Percentiles rank a stretch among this genome's conserved stretches.
Evolutionary conservation across 2,888 invertebrate genomes (phyloP).

Genomic region (Auanema sp.): DNA sequence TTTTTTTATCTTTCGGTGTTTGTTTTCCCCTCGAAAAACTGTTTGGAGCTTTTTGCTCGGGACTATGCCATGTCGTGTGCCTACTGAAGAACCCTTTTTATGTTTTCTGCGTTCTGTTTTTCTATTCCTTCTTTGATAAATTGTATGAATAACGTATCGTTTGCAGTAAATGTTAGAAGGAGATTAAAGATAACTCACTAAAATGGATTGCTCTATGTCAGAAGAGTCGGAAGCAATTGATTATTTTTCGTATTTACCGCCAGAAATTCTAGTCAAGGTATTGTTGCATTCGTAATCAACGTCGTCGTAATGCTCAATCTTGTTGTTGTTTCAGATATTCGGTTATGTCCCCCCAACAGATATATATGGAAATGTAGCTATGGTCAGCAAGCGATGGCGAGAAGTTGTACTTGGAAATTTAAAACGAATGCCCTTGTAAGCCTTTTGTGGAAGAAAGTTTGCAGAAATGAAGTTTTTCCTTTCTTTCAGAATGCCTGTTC

Average conservation of each 20-base stretch:
- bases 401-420: slow-evolving; percentile 27
- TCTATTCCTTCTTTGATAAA: slow-evolving; percentile 6
- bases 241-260: no score
- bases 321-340: slow-evolving; percentile 27
- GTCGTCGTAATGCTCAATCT: no score
- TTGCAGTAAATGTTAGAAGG: no score
- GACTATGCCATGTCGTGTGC: not conserved
- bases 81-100: not conserved
- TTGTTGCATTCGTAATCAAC: no score
- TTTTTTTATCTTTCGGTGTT: no score
- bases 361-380: slow-evolving; percentile 25
- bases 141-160: no score
- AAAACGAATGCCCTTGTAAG: slow-evolving; percentile 23
- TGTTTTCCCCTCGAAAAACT: no score
- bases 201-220: no score
- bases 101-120: not conserved
- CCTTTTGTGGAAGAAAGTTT: slow-evolving; percentile 3
- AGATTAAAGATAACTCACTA: no score
- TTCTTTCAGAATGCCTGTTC: slow-evolving; percentile 30
- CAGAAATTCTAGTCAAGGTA: no score
- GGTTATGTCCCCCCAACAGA: slow-evolving; percentile 24
- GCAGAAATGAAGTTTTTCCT: not conserved
- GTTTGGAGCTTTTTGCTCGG: no score
- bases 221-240: no score
- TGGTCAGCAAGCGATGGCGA: slow-evolving; percentile 26